Evolutionary conservation across 2,797 vertebrate species (phyloP), one percentile per base, ranked within the genome.

Genomic region (Avahi laniger): DNA sequence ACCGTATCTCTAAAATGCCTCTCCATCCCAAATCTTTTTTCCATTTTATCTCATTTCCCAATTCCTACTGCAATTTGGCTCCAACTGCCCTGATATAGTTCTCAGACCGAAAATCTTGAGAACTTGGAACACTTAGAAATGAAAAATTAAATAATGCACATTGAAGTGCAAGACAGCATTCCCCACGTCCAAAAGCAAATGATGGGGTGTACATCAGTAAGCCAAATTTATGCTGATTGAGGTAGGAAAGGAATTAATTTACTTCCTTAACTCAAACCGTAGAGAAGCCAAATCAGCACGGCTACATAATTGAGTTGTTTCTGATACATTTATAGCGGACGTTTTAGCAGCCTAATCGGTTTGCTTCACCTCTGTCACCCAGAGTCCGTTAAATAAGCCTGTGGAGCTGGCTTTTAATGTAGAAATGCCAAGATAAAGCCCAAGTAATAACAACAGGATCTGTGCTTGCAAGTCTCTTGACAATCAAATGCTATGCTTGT

Each of bases 401-500:
- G 9, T 33, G 35, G 38, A 89, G 35, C 38, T 54, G 38, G 75
- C n/a, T 95, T 78, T 88, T 69, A 88, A 87, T 14, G 20, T 33
- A 30, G 65, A 43, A 73, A 75, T 79, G 69, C n/a, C 38, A 72
- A 73, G 88, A 83, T 87, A 87, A 91, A 13, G 48, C 52, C 83
- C 72, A 84, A 35, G 80, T 72, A 67, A 96, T 95, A 95, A 96
- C 93, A 96, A 87, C 50, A 79, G 33, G 73, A 91, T 87, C 59
- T 93, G 18, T 59, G n/a, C 52, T 50, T 84, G 59, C 48, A 91
- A 65, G 41, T 80, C 59, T 75, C 65, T n/a, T 86, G 88, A 96
- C 26, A 72, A 52, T 63, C 81, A 70, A 86, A 94, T 81, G 76
- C 30, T 48, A 54, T 28, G 26, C 54, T 33, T 90, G 43, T 22